Evolutionary conservation across 2,113 vertebrate species (phyloP).

Genomic region (Podarcis muralis): DNA sequence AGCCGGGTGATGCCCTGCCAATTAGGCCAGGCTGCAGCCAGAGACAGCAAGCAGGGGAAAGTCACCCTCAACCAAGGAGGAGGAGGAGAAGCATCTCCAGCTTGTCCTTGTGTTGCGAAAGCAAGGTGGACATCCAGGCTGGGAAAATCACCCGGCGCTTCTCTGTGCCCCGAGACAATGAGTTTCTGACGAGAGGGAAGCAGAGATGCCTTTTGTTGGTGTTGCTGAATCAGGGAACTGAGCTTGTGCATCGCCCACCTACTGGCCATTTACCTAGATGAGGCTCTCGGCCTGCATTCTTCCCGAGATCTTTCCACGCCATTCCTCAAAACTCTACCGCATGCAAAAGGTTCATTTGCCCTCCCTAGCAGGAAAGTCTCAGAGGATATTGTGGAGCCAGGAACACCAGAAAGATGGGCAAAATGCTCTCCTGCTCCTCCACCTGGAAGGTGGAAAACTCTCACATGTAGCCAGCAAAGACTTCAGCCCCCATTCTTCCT

Average conservation of each 20-base stretch:
- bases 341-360: background rate
- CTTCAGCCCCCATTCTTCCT: background rate
- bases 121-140: background rate
- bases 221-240: background rate
- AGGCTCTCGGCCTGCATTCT: background rate
- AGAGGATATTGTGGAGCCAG: too few species aligned
- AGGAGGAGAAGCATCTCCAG: background rate
- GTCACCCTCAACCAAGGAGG: background rate
- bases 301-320: background rate
- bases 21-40: constrained; percentile 32
- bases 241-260: background rate
- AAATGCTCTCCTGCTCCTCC: background rate
- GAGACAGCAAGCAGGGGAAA: background rate
- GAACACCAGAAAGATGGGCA: background rate
- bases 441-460: background rate
- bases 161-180: background rate
- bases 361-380: too few species aligned
- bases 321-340: background rate
- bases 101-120: background rate
- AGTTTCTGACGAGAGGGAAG: background rate
- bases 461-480: background rate
- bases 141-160: background rate
- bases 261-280: background rate
- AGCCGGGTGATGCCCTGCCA: constrained; percentile 49
- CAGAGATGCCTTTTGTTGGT: background rate